Base-by-base conservation (phyloP, 2,888 invertebrate species). In the Rhogogaster chlorosoma region DNA sequence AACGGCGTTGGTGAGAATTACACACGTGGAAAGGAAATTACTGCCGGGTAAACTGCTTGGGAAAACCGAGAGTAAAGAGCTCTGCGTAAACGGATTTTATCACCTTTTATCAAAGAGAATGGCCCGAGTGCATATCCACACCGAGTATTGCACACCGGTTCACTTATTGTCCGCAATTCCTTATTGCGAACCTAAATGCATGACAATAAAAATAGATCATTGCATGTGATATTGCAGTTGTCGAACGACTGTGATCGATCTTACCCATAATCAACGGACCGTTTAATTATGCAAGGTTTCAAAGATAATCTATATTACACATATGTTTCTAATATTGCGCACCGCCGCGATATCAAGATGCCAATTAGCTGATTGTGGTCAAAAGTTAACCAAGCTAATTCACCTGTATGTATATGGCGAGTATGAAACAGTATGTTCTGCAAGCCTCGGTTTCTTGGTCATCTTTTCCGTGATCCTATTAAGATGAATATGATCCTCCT, bases 231-330 rank as follows among this genome's bases (percentile, higher is more conserved):
- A n/a, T 75, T 18, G 77, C 32, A 77, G 77, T 38, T 80, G 80
- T 80, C 38, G 36, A 80, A 57, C 36, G 38, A 36, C 53, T 36
- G 26, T 80, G 57, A 80, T 80, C 61, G 61, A 80, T 80, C 80
- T 80, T 49, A 38, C n/a, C 49, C 36, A 22, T 38, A 80, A 80
- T 80, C 61, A 61, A 32, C 42, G 61, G n/a, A 80, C 80, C 80
- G 80, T 80, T 80, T 80, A 80, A 80, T 80, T 80, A 80, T 80
- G 80, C 80, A 80, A 80, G 80, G 22, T 80, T 80, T 80, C 80
- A 80, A 38, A 22, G 22, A 80, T 61, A 61, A 49, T 77, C n/a
- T 77, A 77, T 77, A 77, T 77, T 77, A 77, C n/a, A n/a, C n/a
- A n/a, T 53, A 77, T 29, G 38, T 53, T 77, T 77, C 77, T 18